Conservation (phyloP, 2,888 invertebrate genomes). For the Diarsia rubi region DNA sequence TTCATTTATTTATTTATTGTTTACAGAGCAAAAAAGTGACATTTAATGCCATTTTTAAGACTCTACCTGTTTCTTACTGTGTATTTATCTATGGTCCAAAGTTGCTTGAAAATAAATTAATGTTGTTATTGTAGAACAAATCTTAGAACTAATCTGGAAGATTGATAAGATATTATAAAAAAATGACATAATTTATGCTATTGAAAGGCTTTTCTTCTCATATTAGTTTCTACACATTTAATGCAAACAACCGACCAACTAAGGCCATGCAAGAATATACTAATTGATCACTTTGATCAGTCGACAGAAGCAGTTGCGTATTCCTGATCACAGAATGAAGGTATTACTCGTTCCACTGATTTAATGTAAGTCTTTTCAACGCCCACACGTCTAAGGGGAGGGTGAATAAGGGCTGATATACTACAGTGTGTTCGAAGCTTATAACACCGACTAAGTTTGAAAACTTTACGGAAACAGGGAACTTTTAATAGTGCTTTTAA, state of each 20-base stretch:
- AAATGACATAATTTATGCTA: too few species aligned
- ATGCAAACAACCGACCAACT: not conserved
- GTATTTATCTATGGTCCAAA: too few species aligned
- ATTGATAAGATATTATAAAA: too few species aligned
- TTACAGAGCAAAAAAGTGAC: not conserved
- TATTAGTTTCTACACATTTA: not conserved
- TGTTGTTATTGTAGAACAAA: too few species aligned
- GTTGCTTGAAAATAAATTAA: too few species aligned
- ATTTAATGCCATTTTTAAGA: not conserved
- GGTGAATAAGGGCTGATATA: not conserved
- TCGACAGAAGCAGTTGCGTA: not conserved
- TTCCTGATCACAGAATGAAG: not conserved
- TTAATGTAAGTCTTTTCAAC: not conserved
- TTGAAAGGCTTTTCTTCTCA: not conserved
- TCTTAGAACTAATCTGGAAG: too few species aligned
- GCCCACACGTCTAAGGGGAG: not conserved
- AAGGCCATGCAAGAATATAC: not conserved
- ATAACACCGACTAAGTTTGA: slow-evolving; percentile 33
- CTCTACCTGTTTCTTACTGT: too few species aligned
- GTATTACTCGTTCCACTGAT: not conserved
- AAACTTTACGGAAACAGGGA: slow-evolving; percentile 38
- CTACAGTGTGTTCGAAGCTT: slow-evolving; percentile 17
- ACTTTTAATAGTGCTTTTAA: slow-evolving; percentile 51
- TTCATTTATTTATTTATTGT: not conserved
- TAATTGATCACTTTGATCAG: not conserved